Percentiles rank a stretch among this genome's conserved stretches.
Evolutionary conservation across 1,140 invertebrate species (phyloP).

Genomic region (Panonychus citri): DNA sequence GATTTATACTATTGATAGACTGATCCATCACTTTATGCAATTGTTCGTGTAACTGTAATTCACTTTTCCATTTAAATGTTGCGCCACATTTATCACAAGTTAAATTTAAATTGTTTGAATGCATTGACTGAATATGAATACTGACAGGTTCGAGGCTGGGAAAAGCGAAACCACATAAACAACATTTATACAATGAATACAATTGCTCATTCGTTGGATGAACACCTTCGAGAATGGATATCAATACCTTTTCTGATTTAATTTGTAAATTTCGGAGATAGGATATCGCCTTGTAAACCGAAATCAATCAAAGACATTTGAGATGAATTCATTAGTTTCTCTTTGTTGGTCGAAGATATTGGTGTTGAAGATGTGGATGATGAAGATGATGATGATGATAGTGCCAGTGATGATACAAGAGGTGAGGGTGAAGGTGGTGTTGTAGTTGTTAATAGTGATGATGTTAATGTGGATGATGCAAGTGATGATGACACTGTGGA

Average conservation of each 20-base stretch:
- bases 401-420: too few relatives aligned
- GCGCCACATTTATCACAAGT: slow-evolving; percentile 17
- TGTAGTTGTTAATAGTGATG: too few relatives aligned
- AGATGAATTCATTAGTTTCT: too few relatives aligned
- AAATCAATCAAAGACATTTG: neutral
- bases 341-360: too few relatives aligned
- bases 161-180: slow-evolving; percentile 24
- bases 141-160: slow-evolving; percentile 17
- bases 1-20: neutral
- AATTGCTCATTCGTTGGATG: slow-evolving; percentile 22
- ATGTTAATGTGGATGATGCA: too few relatives aligned
- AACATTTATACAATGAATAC: slow-evolving; percentile 26
- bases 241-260: slow-evolving; percentile 22
- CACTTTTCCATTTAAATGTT: slow-evolving; percentile 14
- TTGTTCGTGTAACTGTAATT: slow-evolving; percentile 14
- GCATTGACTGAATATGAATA: slow-evolving; percentile 22
- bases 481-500: too few relatives aligned
- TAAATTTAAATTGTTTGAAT: slow-evolving; percentile 18
- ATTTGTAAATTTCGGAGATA: slow-evolving; percentile 11
- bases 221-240: slow-evolving; percentile 23
- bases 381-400: too few relatives aligned
- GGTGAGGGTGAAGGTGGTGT: too few relatives aligned
- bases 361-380: too few relatives aligned
- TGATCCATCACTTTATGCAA: slow-evolving; percentile 13
- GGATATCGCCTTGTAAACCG: slow-evolving; percentile 5